Conservation (phyloP, 2,113 vertebrate genomes). For the Phocoena sinus region DNA sequence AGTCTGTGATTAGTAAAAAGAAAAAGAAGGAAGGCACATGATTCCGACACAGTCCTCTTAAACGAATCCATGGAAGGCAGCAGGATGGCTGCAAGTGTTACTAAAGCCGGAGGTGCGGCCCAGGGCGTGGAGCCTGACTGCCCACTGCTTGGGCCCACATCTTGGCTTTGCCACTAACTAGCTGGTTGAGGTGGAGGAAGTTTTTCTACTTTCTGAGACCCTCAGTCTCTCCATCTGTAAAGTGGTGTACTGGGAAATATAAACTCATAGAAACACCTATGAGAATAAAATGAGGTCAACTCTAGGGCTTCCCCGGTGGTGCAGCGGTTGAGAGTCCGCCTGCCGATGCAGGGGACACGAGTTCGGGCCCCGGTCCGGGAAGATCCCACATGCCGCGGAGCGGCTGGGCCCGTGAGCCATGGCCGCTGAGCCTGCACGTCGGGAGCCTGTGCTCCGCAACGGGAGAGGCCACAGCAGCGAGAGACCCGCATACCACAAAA, state of each 20-base stretch:
- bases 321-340: no score
- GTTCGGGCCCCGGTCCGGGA: rapidly evolving
- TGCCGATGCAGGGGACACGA: no score
- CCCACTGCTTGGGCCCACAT: not conserved
- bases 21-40: not conserved
- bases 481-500: rapidly evolving
- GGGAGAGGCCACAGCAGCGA: no score
- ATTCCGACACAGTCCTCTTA: not conserved
- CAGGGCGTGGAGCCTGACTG: rapidly evolving
- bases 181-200: not conserved
- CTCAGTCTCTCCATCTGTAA: not conserved
- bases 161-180: no score
- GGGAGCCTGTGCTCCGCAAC: no score
- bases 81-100: no score
- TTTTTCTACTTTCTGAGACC: not conserved
- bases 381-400: no score
- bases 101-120: rapidly evolving
- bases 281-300: not conserved
- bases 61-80: not conserved
- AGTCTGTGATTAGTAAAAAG: not conserved
- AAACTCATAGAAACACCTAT: not conserved
- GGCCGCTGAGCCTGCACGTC: no score
- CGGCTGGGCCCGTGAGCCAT: no score
- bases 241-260: not conserved
- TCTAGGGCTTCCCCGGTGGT: not conserved